Evolutionary conservation across 2,888 invertebrate species (phyloP).

Genomic region (Hydrotaea cyrtoneurina): DNA sequence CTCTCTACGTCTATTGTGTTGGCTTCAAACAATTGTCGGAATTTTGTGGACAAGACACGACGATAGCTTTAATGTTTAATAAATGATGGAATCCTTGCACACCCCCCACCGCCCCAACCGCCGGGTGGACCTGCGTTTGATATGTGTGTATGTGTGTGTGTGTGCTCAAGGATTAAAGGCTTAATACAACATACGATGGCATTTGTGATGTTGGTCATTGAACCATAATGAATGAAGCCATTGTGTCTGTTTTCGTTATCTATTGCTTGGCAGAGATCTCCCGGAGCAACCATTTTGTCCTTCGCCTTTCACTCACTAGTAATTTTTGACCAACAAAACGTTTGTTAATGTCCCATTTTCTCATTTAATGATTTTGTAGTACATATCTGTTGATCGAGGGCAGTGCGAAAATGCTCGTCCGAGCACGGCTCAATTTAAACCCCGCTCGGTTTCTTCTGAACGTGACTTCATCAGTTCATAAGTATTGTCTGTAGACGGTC

Average conservation of each 20-base stretch:
- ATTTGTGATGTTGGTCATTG: constrained; percentile 30
- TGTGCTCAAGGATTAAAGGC: constrained; percentile 43
- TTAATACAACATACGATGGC: neutral
- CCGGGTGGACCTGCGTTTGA: neutral
- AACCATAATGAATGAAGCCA: constrained; percentile 23
- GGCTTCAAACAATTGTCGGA: constrained; percentile 35
- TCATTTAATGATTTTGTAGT: constrained; percentile 10
- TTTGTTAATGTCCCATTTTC: constrained; percentile 25
- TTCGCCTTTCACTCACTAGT: too few species aligned
- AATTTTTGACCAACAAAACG: constrained; percentile 5
- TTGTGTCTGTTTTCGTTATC: constrained; percentile 29
- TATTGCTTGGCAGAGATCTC: constrained; percentile 22
- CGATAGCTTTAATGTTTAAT: constrained; percentile 41
- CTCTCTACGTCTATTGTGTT: neutral
- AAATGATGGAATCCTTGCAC: constrained; percentile 33
- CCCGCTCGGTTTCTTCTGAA: too few species aligned
- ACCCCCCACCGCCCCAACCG: neutral
- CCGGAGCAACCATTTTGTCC: neutral
- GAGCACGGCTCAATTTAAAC: too few species aligned
- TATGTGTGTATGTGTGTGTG: constrained; percentile 29
- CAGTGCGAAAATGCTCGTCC: neutral
- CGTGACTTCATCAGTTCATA: too few species aligned
- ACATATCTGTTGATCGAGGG: neutral
- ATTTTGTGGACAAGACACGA: constrained; percentile 28
- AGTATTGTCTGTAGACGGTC: too few species aligned